Base-by-base conservation (phyloP, 2,113 vertebrate species). In the Phaethornis superciliosus region DNA sequence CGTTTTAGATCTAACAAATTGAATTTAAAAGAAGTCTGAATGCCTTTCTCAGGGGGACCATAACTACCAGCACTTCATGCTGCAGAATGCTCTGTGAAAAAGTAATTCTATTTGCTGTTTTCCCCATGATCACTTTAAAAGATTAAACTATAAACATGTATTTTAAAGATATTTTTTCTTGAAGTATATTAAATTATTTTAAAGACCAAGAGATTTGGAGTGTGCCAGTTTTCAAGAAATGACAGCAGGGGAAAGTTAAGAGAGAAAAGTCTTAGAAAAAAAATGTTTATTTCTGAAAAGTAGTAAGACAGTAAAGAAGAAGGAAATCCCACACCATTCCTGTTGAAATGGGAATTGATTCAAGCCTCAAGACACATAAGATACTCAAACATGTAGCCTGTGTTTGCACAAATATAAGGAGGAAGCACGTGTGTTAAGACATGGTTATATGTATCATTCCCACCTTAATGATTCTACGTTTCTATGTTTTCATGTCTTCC, bases 41-140 rank as follows among this genome's bases (percentile, higher is more conserved):
- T 14, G 16, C 9, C 19, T 79, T 79, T 79, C 22, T 89, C 51
- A 37, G 0, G 1, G 6, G 9, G 7, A 67, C 11, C 11, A 12
- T 44, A 76, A 54, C 6, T 52, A 62, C 7, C 9, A 47, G 26
- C 32, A 65, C 12, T 27, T 62, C 20, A 20, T 0, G 0, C 21
- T 63, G 52, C 42, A 89, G 76, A 55, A 32, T 16, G 51, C 6
- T 2, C 21, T 69, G 10, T 40, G 44, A 78, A 4, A 63, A 26
- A 67, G 8, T 35, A 30, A 54, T 67, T 70, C 11, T 75, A 3
- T 75, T 62, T 80, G n/a, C 15, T 30, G 9, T 83, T 77, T 42
- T 77, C 4, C 14, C 27, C 33, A 55, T 33, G 14, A 23, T 47
- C 54, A 16, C 5, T 8, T 23, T 64, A 42, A 60, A 40, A 7